Evolutionary conservation across 2,113 vertebrate genomes (phyloP).

Genomic region (Bubalus kerabau): DNA sequence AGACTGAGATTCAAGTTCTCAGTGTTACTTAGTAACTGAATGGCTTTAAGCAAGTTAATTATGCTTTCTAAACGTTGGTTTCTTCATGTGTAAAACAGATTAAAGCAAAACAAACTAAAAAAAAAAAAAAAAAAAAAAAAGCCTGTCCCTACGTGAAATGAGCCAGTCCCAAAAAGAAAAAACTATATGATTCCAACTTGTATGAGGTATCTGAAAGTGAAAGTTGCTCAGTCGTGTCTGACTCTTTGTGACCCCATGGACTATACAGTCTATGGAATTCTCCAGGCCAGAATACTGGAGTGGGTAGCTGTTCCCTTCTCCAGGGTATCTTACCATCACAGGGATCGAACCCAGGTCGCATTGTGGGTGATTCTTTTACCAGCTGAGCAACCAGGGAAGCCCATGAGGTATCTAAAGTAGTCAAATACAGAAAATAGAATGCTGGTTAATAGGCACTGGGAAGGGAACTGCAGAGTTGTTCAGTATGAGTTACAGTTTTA

Average conservation of each 20-base stretch:
- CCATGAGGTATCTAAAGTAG: neutral
- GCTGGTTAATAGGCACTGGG: neutral
- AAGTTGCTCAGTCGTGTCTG: neutral
- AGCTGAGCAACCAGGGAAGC: neutral
- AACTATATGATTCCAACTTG: neutral
- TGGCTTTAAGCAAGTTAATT: neutral
- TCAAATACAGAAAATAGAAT: neutral
- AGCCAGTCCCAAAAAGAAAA: neutral
- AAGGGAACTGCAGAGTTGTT: neutral
- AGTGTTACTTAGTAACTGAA: neutral
- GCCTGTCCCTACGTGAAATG: neutral
- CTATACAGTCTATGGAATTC: neutral
- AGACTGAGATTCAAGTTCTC: neutral
- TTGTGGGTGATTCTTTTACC: neutral
- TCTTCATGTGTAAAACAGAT: neutral
- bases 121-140: neutral
- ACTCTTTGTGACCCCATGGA: neutral
- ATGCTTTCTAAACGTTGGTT: neutral
- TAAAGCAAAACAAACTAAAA: neutral
- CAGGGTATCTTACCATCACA: neutral
- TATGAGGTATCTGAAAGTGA: neutral
- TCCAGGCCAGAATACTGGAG: neutral
- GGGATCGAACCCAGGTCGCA: neutral
- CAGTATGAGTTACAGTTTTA: neutral
- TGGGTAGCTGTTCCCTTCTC: neutral